Base-by-base conservation (phyloP, 2,888 invertebrate genomes). In the Lithophane socia region DNA sequence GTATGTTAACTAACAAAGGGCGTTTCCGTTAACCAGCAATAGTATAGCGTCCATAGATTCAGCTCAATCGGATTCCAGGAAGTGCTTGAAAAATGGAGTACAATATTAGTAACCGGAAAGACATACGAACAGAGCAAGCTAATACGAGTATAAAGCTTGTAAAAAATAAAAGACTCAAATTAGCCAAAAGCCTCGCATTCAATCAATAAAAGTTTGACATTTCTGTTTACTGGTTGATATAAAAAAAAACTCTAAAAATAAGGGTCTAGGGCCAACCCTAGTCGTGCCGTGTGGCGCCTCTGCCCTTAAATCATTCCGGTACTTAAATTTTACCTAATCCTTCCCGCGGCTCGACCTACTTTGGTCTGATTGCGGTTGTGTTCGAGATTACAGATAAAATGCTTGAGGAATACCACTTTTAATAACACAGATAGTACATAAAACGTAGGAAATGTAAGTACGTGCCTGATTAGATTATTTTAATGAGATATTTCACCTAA, bases 251-350 rank as follows among this genome's bases (percentile, higher is more conserved):
- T 58, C 0, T 24, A 9, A 8, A 64, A 56, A 24, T 24, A 49
- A 78, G 49, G 73, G 54, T 10, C n/a, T 3, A 47, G 9, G 60
- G 70, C 56, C 86, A 87, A 44, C 88, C 87, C 88, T 88, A 68
- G 18, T 58, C 12, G 63, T 66, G 63, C 82, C 77, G 85, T 82
- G 82, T 80, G 80, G 83, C 83, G 66, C 78, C 80, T 71, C 73
- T 67, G 69, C 77, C 87, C 80, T 87, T 88, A 86, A 91, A 92
- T 93, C 92, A 93, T 93, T 91, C 84, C 87, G 91, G 90, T 92
- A 90, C 92, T 94, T 92, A 92, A 93, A 93, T 93, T 94, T 92
- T 89, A 90, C 89, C 88, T 93, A 93, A 94, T 92, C 94, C 92
- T 89, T 88, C 87, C 88, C 84, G 85, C 85, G 76, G 71, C 86